These are phyloP conservation scores for Xanthostigma xanthostigma DNA, from an alignment of 2,888 invertebrate species.

Conservation along the genomic window DNA sequence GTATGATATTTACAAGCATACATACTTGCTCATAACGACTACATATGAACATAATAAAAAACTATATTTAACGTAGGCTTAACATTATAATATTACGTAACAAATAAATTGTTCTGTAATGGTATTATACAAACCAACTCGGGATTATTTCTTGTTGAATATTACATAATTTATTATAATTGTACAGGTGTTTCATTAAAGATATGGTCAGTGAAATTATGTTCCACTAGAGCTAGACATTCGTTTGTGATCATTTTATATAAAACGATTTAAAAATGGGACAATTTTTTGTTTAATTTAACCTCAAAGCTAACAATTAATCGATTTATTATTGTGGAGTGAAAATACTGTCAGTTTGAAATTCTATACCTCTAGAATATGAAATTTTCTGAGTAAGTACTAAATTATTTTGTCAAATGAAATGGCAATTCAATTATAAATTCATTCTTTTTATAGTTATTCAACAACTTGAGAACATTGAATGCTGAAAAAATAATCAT, in stretches of 20 bases:
- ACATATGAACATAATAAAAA: conserved; percentile 2
- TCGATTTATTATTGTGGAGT: too few relatives aligned
- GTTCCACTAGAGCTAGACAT: not conserved
- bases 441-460: too few relatives aligned
- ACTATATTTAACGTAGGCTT: conserved; percentile 4
- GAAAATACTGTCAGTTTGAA: too few relatives aligned
- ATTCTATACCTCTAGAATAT: too few relatives aligned
- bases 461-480: too few relatives aligned
- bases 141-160: conserved; percentile 4
- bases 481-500: too few relatives aligned
- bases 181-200: not conserved
- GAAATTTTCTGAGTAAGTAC: too few relatives aligned
- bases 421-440: too few relatives aligned
- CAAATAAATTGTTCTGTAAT: conserved; percentile 6
- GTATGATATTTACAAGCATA: not conserved
- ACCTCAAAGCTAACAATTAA: too few relatives aligned
- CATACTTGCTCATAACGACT: conserved; percentile 2
- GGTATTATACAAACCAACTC: conserved; percentile 2
- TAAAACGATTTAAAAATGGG: not conserved
- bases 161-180: conserved; percentile 2
- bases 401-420: too few relatives aligned
- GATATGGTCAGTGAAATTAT: not conserved
- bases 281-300: too few relatives aligned
- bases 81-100: conserved; percentile 2
- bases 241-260: not conserved